Base-by-base conservation (phyloP, 2,797 vertebrate genomes). In the Sardinella longiceps region DNA sequence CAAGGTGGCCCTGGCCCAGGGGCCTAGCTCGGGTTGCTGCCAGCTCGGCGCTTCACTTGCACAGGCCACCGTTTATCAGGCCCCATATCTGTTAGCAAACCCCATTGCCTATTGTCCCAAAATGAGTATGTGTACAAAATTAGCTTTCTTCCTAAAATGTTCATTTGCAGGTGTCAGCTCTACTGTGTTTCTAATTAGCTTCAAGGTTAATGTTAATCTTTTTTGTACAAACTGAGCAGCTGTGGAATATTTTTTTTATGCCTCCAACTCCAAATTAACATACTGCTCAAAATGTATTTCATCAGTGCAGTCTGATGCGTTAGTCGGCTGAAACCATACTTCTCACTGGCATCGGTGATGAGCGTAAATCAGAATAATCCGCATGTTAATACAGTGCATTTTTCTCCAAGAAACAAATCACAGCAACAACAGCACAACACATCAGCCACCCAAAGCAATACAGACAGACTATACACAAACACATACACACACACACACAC, bases 21-120 rank as follows among this genome's bases (percentile, higher is more conserved):
- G 81, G 45, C 82, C 74, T 58, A 77, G 83, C 43, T 89, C 88
- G 50, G 33, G 82, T 91, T 90, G 83, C 88, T 85, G 74, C 20
- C 80, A 58, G 83, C 51, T 63, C 53, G 80, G 50, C 12, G 50
- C 81, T 82, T 80, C 86, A 50, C 84, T 82, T 43, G n/a, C 83
- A 63, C 77, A 33, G 66, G 33, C 6, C 1, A 9, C n/a, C n/a
- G 11, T 12, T 5, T 37, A 2, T 74, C 66, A 74, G 66, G 33
- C 37, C 10, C 66, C 18, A 39, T 33, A 15, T 37, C 37, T 10
- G 2, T 14, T 33, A 0, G 66, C 30, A 74, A 74, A 74, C 30
- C 30, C 15, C 14, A 20, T 74, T 4, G 3, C 7, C 11, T 74
- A 74, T 39, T 74, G 66, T 77, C 37, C 70, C 37, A 77, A 43